phyloP scores from a whole-genome alignment of 2,888 invertebrate genomes.

The Acholoe squamosa region DNA sequence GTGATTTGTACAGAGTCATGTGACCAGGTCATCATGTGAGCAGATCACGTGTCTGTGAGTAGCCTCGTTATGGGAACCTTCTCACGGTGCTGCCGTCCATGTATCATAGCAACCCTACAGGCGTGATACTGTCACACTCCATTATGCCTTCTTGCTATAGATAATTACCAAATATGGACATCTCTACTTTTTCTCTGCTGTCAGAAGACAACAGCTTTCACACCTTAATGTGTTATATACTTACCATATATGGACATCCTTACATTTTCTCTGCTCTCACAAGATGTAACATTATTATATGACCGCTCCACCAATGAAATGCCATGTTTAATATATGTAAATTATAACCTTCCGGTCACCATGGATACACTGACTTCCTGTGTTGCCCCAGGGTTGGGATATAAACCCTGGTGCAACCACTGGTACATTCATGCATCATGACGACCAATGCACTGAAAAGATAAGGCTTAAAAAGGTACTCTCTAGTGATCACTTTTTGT shows the following conservation, averaged over 20 bases:
- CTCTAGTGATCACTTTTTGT: no score
- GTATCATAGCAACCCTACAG: no score
- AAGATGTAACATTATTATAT: background rate
- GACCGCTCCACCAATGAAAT: no score
- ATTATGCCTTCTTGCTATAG: background rate
- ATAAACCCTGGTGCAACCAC: no score
- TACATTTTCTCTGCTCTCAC: background rate
- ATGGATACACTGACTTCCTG: no score
- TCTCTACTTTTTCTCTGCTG: background rate
- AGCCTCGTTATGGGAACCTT: slow-evolving; percentile 4
- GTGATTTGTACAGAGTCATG: background rate
- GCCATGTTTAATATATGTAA: no score
- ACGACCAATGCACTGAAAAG: no score
- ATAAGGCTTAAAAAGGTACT: no score
- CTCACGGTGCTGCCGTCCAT: background rate
- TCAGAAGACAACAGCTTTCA: background rate
- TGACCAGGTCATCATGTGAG: background rate
- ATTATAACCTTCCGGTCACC: no score
- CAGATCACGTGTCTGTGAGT: background rate
- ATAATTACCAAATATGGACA: background rate
- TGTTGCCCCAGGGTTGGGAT: no score
- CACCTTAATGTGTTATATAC: background rate
- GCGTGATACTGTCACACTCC: background rate
- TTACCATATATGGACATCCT: no score
- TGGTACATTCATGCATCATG: no score